Conservation (phyloP, 2,888 invertebrate genomes). For the Pollenia labialis region DNA sequence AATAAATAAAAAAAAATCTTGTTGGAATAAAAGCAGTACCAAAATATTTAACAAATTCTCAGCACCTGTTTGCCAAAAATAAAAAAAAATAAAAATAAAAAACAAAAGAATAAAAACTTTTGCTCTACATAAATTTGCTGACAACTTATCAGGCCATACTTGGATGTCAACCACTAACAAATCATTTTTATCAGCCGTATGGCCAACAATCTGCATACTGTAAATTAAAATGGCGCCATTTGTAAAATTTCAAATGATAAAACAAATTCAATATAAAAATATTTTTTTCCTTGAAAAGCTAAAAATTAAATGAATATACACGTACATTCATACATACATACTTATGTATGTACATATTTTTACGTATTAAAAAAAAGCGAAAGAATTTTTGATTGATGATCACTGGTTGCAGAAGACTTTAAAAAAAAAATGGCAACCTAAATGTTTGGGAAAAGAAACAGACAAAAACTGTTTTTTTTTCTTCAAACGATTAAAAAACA, state of each 20-base stretch:
- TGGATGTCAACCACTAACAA: constrained; percentile 67
- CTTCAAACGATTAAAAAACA: constrained; percentile 47
- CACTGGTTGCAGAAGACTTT: constrained; percentile 28
- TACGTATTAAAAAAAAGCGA: neutral
- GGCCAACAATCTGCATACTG: constrained; percentile 46
- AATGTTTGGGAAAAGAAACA: constrained; percentile 28
- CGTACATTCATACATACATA: constrained; percentile 8
- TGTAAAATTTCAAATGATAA: constrained; percentile 55
- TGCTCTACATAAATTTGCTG: constrained; percentile 49
- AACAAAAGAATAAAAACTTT: constrained; percentile 10
- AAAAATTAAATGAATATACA: neutral
- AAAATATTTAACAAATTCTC: neutral
- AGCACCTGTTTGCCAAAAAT: constrained; percentile 56
- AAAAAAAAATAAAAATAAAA: neutral
- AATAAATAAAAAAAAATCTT: no score
- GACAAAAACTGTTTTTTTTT: constrained; percentile 8
- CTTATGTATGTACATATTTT: constrained; percentile 27
- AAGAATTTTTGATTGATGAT: constrained; percentile 73
- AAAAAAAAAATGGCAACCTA: constrained; percentile 13
- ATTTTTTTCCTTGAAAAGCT: neutral
- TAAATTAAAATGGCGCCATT: constrained; percentile 73
- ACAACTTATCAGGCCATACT: constrained; percentile 47
- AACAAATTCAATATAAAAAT: constrained; percentile 33
- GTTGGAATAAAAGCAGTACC: no score
- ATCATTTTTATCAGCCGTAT: constrained; percentile 67